Base-by-base conservation (phyloP, 2,797 vertebrate species). In the Poeciliopsis turneri region DNA sequence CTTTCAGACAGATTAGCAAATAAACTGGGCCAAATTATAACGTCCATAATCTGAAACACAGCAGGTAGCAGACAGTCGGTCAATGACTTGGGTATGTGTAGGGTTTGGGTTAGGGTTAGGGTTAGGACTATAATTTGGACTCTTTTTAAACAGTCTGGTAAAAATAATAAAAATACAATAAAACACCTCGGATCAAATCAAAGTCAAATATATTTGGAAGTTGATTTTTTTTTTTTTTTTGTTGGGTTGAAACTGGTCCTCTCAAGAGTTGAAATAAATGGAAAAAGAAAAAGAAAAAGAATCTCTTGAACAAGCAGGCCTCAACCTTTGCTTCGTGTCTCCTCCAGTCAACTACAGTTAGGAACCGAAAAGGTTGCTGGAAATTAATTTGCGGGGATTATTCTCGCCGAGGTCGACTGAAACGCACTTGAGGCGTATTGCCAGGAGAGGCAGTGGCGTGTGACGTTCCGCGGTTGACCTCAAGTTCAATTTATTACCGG, bases 81-180 rank as follows among this genome's bases (percentile, higher is more conserved):
- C 84, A 89, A 70, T 80, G 84, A 77, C 83, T 86, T 82, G 80
- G 81, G 7, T 41, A 41, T 90, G 87, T 91, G 88, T 86, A 88
- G 91, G 86, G 36, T 39, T 39, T 5, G 36, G 36, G 36, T 36
- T 80, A 82, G 88, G 88, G 36, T 39, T 39, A 36, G 36, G 36
- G 36, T 36, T 80, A 83, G 88, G 88, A 86, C 78, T 89, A 88
- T 88, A 86, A 90, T 93, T 91, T 90, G 36, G 78, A 91, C 77
- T 81, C 36, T 85, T 66, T 78, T 82, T 86, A 12, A 8, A 18
- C 69, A 68, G 51, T 28, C 57, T n/a, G 79, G 84, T 87, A 85
- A 84, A 85, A 90, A 84, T 74, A 82, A 86, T 0, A 28, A 4
- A 25, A 25, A 28, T 43, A 43, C 4, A 55, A n/a, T 9, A 55